These are phyloP conservation scores for Bombus difficillimus DNA, from an alignment of 1,140 invertebrate genomes.

Conservation along the genomic window DNA sequence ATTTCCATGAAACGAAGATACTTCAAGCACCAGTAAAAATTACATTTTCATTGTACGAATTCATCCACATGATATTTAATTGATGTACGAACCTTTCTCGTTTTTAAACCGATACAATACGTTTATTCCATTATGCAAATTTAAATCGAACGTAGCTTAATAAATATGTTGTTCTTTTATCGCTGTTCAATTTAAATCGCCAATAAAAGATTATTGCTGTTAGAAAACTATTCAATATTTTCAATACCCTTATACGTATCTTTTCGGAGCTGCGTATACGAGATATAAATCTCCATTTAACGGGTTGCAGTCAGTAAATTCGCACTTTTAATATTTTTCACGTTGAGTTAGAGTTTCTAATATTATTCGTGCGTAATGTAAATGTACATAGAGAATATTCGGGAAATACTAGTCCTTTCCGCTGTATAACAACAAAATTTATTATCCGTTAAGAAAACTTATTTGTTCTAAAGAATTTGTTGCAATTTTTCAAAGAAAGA, in stretches of 20 bases:
- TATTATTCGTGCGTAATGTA: no score
- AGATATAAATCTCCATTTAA: background rate
- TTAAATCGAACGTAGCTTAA: background rate
- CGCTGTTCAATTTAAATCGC: background rate
- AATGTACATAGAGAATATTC: no score
- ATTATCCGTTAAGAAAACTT: no score
- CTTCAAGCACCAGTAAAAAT: background rate
- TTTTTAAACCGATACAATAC: no score
- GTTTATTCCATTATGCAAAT: no score
- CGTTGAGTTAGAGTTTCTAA: background rate
- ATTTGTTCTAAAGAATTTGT: no score
- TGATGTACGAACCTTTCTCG: background rate
- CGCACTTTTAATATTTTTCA: background rate
- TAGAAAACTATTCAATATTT: background rate
- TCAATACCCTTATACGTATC: background rate
- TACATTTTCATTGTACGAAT: background rate
- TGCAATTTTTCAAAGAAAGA: no score
- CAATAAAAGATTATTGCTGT: background rate
- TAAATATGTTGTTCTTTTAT: background rate
- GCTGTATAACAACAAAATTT: background rate
- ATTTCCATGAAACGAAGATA: background rate
- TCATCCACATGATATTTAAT: background rate
- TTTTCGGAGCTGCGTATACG: background rate
- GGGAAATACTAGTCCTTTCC: background rate
- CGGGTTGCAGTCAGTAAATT: background rate